phyloP scores from a whole-genome alignment of 2,113 vertebrate species.

The Lichenostomus cassidix region DNA sequence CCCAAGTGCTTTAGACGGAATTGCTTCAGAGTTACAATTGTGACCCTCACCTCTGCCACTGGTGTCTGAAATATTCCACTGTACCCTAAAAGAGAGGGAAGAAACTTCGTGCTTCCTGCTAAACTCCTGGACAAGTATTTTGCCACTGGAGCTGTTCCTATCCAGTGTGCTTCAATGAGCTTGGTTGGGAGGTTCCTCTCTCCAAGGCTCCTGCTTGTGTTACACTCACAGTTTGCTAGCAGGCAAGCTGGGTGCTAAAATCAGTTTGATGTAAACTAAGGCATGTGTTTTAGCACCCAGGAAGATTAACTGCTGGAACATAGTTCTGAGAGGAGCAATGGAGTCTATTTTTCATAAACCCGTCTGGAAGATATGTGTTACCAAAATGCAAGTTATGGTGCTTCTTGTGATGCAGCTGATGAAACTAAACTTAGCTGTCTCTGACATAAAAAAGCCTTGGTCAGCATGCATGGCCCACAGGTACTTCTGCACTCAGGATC shows the following conservation, averaged over 20 bases:
- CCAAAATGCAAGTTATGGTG: not conserved
- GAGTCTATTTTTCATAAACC: not conserved
- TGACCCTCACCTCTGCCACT: not conserved
- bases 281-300: not conserved
- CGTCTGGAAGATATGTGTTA: not conserved
- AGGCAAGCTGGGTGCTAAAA: not conserved
- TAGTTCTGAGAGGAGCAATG: not conserved
- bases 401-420: not conserved
- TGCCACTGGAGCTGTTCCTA: not conserved
- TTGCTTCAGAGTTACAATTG: not conserved
- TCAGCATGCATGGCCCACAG: not conserved
- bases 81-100: not conserved
- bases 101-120: not conserved
- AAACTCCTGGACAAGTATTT: not conserved
- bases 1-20: not conserved
- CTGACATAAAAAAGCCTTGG: not conserved
- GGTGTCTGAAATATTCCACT: not conserved
- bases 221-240: not conserved
- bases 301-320: not conserved
- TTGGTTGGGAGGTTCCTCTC: not conserved
- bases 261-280: not conserved
- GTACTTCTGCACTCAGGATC: not conserved
- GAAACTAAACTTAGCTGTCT: not conserved
- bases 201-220: not conserved
- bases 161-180: not conserved